Conservation (phyloP, 2,113 vertebrate genomes). For the Phalacrocorax aristotelis region DNA sequence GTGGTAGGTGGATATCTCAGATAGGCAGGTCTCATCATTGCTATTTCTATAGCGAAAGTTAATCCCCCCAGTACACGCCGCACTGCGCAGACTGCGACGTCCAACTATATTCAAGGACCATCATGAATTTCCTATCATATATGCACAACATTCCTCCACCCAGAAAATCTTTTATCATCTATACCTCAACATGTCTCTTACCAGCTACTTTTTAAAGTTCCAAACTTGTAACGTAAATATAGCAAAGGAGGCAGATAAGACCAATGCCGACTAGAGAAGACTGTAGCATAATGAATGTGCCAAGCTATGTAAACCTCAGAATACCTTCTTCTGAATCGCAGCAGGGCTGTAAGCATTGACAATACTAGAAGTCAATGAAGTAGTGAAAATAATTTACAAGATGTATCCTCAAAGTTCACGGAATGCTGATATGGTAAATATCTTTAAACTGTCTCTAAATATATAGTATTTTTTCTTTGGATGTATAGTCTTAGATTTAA, state of each 20-base stretch:
- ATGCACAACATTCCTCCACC: not conserved
- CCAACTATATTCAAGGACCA: not conserved
- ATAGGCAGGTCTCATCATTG: not conserved
- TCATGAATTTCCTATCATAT: not conserved
- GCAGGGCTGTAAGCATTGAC: not conserved
- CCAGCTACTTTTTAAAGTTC: not conserved
- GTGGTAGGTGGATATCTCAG: not conserved
- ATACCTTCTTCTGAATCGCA: constrained; percentile 5
- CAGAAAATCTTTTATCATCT: not conserved
- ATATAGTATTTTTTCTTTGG: constrained; percentile 41
- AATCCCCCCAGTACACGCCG: not conserved
- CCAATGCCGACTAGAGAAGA: not conserved
- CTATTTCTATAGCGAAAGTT: not conserved
- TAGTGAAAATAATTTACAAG: constrained; percentile 21
- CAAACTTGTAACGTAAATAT: not conserved
- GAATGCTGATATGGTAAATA: constrained; percentile 48
- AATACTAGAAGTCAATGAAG: constrained; percentile 37
- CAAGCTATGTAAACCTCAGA: not conserved
- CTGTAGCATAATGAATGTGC: not conserved
- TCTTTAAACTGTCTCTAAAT: constrained; percentile 42
- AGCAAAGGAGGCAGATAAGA: not conserved
- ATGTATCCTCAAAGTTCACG: constrained; percentile 22
- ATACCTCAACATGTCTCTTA: not conserved
- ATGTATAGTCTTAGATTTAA: constrained; percentile 53
- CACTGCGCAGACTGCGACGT: not conserved